Evolutionary conservation across 2,797 vertebrate species (phyloP), one percentile per base, ranked within the genome.

Genomic region (Rhinichthys osculus): DNA sequence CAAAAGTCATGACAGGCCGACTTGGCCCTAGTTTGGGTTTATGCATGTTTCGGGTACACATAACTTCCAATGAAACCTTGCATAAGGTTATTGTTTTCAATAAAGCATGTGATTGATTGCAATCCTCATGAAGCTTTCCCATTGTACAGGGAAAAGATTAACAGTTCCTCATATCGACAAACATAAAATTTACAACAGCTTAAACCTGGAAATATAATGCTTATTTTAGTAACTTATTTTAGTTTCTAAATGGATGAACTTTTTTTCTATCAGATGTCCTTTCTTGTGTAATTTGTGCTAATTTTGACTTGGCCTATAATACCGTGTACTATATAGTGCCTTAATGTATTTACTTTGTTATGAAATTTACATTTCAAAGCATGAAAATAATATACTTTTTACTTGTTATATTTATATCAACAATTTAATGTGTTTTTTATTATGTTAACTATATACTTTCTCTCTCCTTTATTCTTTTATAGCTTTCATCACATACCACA

Each of bases 401-500:
- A 27, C n/a, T 62, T 27, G 21, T 3, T 57, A 4, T n/a, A n/a
- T 13, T 11, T 27, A 62, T 27, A 62, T 62, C 27, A 14, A 27
- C 59, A 62, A 64, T 27, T 14, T 27, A 30, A 13, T 27, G 3
- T 62, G 10, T 11, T n/a, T 52, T 76, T 52, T 57, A 38, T 78
- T 59, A 62, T 16, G 35, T 59, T 57, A 35, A 30, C 38, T 40
- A 27, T 10, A 27, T 19, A 7, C 8, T 30, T 44, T 30, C 5
- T 78, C 5, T 62, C 0, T 27, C 5, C 23, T 78, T 71, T 74
- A 90, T 54, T 92, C 88, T 74, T 88, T 93, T 73, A 70, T 91
- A 96, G 95, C 88, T 97, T 95, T 83, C 87, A 62, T 90, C 90
- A 93, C 73, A 89, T 91, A 90, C 87, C 91, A 88, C 93, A 94